These are phyloP conservation scores for Petromus typicus DNA, from an alignment of 2,113 vertebrate genomes.

Conservation along the genomic window DNA sequence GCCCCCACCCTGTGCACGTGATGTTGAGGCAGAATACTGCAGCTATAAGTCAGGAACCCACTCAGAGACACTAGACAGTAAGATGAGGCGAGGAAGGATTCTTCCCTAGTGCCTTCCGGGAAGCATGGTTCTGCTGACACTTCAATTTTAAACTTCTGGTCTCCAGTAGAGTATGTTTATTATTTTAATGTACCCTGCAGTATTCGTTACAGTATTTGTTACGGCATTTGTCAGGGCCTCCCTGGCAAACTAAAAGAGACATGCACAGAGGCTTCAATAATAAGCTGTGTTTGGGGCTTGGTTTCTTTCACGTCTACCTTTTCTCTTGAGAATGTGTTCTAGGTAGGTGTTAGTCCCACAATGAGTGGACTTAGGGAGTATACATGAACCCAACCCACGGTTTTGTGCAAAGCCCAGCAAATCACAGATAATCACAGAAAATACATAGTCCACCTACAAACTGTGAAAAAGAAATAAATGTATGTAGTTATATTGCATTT, in stretches of 20 bases:
- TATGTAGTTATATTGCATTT: constrained; percentile 29
- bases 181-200: not conserved
- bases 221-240: not conserved
- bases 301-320: constrained; percentile 16
- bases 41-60: not conserved
- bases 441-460: not conserved
- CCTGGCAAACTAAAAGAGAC: not conserved
- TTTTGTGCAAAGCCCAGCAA: not conserved
- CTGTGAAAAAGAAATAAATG: constrained; percentile 14
- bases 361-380: not conserved
- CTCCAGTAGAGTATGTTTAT: constrained; percentile 28
- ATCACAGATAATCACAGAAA: not conserved
- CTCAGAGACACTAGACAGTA: not conserved
- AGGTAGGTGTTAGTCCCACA: not conserved
- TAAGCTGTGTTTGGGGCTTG: not conserved
- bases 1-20: not conserved
- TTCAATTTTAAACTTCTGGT: not conserved
- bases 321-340: not conserved
- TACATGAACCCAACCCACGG: not conserved
- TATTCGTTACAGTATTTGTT: not conserved
- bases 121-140: not conserved
- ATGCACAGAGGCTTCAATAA: not conserved
- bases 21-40: not conserved
- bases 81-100: not conserved
- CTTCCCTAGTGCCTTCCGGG: not conserved